These are phyloP conservation scores for Rattus rattus DNA, from an alignment of 2,113 vertebrate species.

Conservation along the genomic window DNA sequence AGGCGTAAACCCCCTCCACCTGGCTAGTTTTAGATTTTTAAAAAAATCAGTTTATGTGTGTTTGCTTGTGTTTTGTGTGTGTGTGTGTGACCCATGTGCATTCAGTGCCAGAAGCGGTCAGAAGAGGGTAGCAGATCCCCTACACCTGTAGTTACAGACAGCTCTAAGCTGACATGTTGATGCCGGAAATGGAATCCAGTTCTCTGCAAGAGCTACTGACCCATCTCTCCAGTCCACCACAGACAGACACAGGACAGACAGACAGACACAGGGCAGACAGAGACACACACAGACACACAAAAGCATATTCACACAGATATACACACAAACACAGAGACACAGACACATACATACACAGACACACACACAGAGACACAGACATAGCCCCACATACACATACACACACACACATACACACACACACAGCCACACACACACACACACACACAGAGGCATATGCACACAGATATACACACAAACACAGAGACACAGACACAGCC, in stretches of 20 bases:
- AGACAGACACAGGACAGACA: background rate
- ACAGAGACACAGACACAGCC: background rate
- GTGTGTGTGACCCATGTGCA: background rate
- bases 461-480: background rate
- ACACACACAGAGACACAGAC: no score
- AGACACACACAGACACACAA: no score
- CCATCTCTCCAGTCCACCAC: background rate
- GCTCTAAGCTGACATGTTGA: background rate
- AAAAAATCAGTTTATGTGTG: background rate
- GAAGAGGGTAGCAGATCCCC: background rate
- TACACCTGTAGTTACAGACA: background rate
- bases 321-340: no score
- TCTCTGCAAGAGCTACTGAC: background rate
- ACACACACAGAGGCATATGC: no score
- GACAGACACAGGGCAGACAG: no score
- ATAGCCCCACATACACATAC: no score
- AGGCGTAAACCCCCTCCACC: background rate
- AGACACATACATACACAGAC: no score
- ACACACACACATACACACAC: no score
- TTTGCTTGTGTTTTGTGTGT: background rate
- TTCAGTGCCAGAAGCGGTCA: background rate
- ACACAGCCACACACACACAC: no score
- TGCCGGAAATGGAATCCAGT: background rate
- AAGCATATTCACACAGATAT: no score
- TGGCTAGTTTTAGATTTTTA: background rate